Percentiles rank a stretch among this genome's conserved stretches.
Conservation (phyloP, 1,140 invertebrate genomes). For the Procambarus clarkii region DNA sequence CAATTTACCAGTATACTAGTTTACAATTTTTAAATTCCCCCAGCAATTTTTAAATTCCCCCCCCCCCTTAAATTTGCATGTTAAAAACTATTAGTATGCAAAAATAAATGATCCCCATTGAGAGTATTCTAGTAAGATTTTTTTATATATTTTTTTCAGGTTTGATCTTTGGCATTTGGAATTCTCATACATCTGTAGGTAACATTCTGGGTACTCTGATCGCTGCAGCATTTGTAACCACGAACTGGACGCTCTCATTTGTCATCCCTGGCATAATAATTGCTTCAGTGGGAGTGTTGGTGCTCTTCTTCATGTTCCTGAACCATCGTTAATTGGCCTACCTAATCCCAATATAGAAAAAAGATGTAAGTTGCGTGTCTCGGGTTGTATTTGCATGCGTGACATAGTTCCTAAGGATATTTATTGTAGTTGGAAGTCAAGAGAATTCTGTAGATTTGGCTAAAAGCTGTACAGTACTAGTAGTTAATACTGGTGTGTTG, state of each 20-base stretch:
- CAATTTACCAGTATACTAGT: no score
- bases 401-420: neutral
- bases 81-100: no score
- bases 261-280: slow-evolving; percentile 94
- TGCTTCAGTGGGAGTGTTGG: slow-evolving; percentile 83
- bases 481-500: no score
- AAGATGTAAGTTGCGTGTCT: slow-evolving; percentile 25
- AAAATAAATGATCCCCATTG: no score
- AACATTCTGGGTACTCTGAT: slow-evolving; percentile 89
- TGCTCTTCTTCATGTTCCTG: slow-evolving; percentile 89
- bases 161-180: slow-evolving; percentile 95
- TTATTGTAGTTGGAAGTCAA: neutral
- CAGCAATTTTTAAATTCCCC: no score
- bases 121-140: no score
- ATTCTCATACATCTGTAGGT: slow-evolving; percentile 96
- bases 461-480: no score
- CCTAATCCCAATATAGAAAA: slow-evolving; percentile 35
- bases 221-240: slow-evolving; percentile 86
- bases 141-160: slow-evolving; percentile 77
- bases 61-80: no score
- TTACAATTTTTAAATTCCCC: no score
- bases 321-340: slow-evolving; percentile 84
- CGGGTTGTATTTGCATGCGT: neutral
- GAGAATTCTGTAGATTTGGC: neutral
- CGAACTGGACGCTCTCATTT: slow-evolving; percentile 93